Evolutionary conservation across 1,140 invertebrate species (phyloP).

Genomic region (Caerostris extrusa): DNA sequence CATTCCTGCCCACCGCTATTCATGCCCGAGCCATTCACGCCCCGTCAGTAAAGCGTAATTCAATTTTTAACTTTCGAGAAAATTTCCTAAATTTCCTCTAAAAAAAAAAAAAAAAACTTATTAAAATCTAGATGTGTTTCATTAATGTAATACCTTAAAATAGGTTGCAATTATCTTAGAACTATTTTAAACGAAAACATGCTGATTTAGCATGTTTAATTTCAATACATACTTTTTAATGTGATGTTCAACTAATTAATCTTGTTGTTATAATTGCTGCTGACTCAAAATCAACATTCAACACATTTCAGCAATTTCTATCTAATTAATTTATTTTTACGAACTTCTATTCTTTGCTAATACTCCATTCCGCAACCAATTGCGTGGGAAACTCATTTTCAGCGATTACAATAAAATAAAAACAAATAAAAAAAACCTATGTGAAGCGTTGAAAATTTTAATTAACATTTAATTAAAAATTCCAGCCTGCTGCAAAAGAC

Average conservation of each 20-base stretch:
- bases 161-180: too few species aligned
- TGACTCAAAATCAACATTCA: not conserved
- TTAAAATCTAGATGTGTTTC: too few species aligned
- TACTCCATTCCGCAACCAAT: not conserved
- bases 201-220: not conserved
- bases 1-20: too few species aligned
- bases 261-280: not conserved
- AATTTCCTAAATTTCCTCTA: too few species aligned
- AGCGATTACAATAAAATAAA: not conserved
- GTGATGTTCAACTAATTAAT: not conserved
- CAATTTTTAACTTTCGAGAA: too few species aligned
- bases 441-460: not conserved
- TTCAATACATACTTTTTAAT: not conserved
- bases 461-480: conserved; percentile 20
- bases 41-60: too few species aligned
- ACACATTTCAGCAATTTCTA: not conserved
- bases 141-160: too few species aligned
- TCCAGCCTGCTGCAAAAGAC: not conserved
- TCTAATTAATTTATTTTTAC: not conserved
- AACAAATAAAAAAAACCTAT: not conserved
- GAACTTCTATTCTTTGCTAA: not conserved
- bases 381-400: not conserved
- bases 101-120: too few species aligned
- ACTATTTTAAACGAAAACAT: too few species aligned
- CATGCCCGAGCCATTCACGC: too few species aligned